Evolutionary conservation across 2,113 vertebrate species (phyloP).

Genomic region (Oceanodroma tethys): DNA sequence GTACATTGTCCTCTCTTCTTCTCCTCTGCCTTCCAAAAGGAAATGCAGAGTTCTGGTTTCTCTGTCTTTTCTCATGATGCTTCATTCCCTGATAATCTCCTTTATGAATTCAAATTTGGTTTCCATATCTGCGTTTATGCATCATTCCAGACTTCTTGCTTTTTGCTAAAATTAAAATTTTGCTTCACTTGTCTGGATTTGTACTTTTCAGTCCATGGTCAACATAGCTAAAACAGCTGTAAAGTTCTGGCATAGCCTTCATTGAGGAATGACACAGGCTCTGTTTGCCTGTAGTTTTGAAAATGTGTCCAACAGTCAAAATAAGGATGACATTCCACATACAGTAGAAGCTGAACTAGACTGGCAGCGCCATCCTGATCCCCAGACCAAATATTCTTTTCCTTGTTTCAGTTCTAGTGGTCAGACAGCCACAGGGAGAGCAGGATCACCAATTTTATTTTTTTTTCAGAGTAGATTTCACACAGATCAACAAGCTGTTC

Average conservation of each 20-base stretch:
- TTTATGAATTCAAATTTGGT: not conserved
- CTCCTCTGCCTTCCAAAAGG: not conserved
- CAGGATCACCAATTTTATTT: not conserved
- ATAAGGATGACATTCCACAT: not conserved
- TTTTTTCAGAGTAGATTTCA: not conserved
- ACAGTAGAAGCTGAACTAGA: not conserved
- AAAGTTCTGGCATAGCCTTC: not conserved
- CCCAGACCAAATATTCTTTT: not conserved
- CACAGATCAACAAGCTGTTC: not conserved
- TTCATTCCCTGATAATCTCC: not conserved
- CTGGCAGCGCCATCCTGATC: not conserved
- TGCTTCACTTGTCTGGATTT: not conserved
- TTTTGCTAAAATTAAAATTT: not conserved
- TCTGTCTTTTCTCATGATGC: not conserved
- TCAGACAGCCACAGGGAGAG: not conserved
- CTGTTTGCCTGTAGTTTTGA: not conserved
- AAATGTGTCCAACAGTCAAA: not conserved
- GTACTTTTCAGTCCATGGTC: not conserved
- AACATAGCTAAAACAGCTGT: not conserved
- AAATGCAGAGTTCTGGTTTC: not conserved
- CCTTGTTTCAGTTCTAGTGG: not conserved
- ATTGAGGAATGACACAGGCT: not conserved
- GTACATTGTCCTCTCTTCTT: not conserved
- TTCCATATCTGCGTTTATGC: not conserved
- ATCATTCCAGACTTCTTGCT: not conserved